Evolutionary conservation across 2,113 vertebrate species (phyloP).

Genomic region (Pteronura brasiliensis): DNA sequence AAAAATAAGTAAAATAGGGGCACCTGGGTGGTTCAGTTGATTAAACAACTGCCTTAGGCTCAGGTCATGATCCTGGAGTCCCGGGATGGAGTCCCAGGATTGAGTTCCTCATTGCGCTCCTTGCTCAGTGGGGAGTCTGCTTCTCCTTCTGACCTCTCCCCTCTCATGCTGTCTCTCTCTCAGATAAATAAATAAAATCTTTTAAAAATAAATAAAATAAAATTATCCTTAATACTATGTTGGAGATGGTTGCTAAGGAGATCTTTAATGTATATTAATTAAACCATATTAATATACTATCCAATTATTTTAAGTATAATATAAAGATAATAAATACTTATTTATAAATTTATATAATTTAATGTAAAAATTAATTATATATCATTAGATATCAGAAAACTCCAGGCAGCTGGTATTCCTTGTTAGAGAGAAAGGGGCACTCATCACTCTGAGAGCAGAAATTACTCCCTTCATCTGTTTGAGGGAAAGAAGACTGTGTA

Average conservation of each 20-base stretch:
- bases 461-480: neutral
- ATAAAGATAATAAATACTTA: neutral
- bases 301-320: neutral
- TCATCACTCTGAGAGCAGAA: neutral
- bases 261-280: neutral
- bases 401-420: neutral
- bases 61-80: no score
- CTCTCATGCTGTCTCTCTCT: no score
- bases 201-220: neutral
- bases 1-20: neutral
- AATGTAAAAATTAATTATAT: neutral
- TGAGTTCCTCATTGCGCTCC: no score
- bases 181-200: neutral
- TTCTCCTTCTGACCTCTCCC: no score
- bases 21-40: no score
- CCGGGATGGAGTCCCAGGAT: no score
- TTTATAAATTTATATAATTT: neutral
- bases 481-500: neutral
- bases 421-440: neutral
- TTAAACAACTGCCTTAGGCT: no score
- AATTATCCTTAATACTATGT: neutral
- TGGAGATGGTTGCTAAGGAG: neutral
- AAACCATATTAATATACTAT: neutral
- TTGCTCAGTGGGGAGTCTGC: no score
- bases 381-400: neutral